These are phyloP conservation scores for Andrena camellia DNA, from an alignment of 2,888 invertebrate genomes.

Conservation along the genomic window DNA sequence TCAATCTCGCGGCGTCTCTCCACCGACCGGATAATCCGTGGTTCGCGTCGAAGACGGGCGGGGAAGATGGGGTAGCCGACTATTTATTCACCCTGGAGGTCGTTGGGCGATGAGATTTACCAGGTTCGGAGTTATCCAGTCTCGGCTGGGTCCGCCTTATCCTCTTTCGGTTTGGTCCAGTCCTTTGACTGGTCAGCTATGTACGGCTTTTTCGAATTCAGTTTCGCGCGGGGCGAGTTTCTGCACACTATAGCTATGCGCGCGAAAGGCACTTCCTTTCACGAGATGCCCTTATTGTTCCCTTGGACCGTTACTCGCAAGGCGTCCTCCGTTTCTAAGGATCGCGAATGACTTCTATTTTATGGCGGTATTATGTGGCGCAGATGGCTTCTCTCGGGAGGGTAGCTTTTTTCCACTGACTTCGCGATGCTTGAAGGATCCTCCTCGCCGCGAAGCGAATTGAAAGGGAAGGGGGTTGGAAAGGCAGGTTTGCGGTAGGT, in stretches of 20 bases:
- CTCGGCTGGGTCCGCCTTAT: neutral
- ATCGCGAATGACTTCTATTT: constrained; percentile 33
- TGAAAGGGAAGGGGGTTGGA: too few species aligned
- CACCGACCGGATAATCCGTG: constrained; percentile 52
- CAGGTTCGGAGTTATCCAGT: neutral
- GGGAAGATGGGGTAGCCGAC: neutral
- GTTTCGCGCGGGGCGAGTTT: constrained; percentile 1
- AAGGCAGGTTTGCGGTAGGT: too few species aligned
- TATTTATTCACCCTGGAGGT: neutral
- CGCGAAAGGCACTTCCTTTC: neutral
- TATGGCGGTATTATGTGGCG: neutral
- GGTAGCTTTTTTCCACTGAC: neutral
- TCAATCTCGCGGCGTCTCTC: constrained; percentile 47
- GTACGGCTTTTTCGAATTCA: constrained; percentile 11
- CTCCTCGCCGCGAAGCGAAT: too few species aligned
- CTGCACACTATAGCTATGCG: constrained; percentile 8
- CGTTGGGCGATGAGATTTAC: neutral
- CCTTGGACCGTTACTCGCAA: constrained; percentile 29
- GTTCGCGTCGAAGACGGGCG: constrained; percentile 17
- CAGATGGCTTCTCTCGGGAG: constrained; percentile 4
- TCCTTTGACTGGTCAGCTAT: neutral
- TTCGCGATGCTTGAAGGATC: too few species aligned
- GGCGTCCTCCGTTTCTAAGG: neutral
- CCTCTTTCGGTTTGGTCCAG: neutral
- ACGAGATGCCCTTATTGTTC: constrained; percentile 29